Conservation (phyloP, 2,888 invertebrate genomes). For the Cheilosia impressa region DNA sequence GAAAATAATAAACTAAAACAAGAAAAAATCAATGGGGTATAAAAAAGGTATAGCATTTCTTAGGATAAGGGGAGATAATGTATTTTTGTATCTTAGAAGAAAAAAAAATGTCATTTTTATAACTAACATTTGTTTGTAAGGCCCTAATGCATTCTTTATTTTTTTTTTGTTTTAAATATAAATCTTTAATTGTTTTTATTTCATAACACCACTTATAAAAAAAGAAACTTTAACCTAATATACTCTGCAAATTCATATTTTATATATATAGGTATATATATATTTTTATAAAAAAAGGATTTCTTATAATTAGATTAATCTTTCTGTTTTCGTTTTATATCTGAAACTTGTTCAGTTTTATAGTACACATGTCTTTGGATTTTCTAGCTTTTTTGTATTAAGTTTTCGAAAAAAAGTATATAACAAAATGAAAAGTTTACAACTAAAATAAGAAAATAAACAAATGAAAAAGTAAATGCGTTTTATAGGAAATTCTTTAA, state of each 20-base stretch:
- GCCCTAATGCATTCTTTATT: slow-evolving; percentile 76
- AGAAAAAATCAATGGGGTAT: background rate
- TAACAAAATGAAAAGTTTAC: slow-evolving; percentile 34
- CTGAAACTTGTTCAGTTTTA: slow-evolving; percentile 71
- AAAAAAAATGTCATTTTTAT: slow-evolving; percentile 72
- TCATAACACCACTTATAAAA: slow-evolving; percentile 60
- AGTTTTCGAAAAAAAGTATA: slow-evolving; percentile 53
- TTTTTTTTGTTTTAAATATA: slow-evolving; percentile 54
- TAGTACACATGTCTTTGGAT: slow-evolving; percentile 77
- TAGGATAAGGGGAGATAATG: slow-evolving; percentile 59
- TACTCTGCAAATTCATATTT: slow-evolving; percentile 63
- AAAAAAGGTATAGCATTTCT: slow-evolving; percentile 21
- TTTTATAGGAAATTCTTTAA: slow-evolving; percentile 63
- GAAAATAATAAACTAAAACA: slow-evolving; percentile 17
- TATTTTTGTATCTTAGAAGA: slow-evolving; percentile 36
- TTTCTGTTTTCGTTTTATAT: slow-evolving; percentile 45
- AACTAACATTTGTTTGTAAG: slow-evolving; percentile 76
- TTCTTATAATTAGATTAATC: slow-evolving; percentile 59
- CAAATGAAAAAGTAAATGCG: slow-evolving; percentile 68
- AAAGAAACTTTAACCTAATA: slow-evolving; percentile 72
- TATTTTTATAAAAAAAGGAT: slow-evolving; percentile 50
- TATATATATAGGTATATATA: background rate
- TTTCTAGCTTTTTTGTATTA: slow-evolving; percentile 75
- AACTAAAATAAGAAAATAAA: slow-evolving; percentile 31
- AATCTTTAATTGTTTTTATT: slow-evolving; percentile 46